phyloP scores from a whole-genome alignment of 2,888 invertebrate genomes.

The Linnaemya tessellans region DNA sequence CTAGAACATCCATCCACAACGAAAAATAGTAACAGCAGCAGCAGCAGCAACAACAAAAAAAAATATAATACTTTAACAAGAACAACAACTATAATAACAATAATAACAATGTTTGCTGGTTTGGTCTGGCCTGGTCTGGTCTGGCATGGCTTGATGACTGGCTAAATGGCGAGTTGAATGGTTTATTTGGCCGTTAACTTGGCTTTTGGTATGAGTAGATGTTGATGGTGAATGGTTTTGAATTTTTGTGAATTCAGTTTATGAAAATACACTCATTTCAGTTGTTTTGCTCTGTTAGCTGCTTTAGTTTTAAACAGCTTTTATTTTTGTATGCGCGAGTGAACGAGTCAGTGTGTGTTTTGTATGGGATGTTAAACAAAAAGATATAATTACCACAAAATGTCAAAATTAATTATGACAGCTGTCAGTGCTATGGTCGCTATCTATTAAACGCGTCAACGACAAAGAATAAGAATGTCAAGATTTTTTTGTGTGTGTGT shows the following conservation, averaged over 20 bases:
- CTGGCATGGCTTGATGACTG: slow-evolving; percentile 46
- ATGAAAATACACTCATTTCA: slow-evolving; percentile 40
- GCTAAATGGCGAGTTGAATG: slow-evolving; percentile 41
- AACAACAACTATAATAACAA: slow-evolving; percentile 41
- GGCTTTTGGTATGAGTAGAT: slow-evolving; percentile 29
- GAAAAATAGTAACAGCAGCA: neutral
- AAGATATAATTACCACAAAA: slow-evolving; percentile 81
- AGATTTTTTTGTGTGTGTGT: slow-evolving; percentile 30
- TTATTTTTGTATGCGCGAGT: slow-evolving; percentile 8
- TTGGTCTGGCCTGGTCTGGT: slow-evolving; percentile 24
- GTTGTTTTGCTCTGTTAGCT: slow-evolving; percentile 36
- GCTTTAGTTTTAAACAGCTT: slow-evolving; percentile 34
- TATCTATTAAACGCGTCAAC: slow-evolving; percentile 74
- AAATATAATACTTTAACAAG: slow-evolving; percentile 20
- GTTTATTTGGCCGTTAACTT: slow-evolving; percentile 59
- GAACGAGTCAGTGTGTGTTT: slow-evolving; percentile 32
- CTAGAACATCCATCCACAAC: slow-evolving; percentile 65
- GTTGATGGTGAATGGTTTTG: slow-evolving; percentile 51
- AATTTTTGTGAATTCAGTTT: slow-evolving; percentile 44
- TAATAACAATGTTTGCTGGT: slow-evolving; percentile 62
- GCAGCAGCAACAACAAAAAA: slow-evolving; percentile 31
- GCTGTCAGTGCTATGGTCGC: slow-evolving; percentile 81
- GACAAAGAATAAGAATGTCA: slow-evolving; percentile 67
- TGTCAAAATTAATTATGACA: slow-evolving; percentile 84
- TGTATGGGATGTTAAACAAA: slow-evolving; percentile 69